A percentile compares a stretch with the other conserved stretches of the same genome.
Evolutionary conservation across 1,140 invertebrate species (phyloP).

Genomic region (Musca domestica): DNA sequence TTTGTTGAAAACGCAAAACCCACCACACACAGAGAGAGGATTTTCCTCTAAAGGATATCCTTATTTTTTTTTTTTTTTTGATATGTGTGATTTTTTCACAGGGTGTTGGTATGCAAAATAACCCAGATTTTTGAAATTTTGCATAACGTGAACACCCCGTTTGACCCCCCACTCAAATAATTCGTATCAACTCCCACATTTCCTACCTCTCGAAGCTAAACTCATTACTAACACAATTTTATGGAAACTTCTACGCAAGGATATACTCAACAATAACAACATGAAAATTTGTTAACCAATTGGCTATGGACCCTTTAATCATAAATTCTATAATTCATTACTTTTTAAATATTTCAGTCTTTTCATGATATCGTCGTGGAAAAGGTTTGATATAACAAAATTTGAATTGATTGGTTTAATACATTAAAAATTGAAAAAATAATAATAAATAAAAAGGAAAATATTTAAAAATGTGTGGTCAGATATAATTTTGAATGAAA

Average conservation of each 20-base stretch:
- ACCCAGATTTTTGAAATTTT: slow-evolving; percentile 7
- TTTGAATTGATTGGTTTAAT: too few species aligned
- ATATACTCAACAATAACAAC: neutral
- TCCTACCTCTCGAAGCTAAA: neutral
- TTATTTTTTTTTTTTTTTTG: neutral
- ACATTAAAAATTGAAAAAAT: too few species aligned
- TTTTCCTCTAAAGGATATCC: slow-evolving; percentile 4
- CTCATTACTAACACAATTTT: too few species aligned
- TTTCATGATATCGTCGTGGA: too few species aligned
- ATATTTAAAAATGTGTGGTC: too few species aligned
- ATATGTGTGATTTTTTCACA: neutral
- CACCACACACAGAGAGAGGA: neutral
- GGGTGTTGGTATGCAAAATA: slow-evolving; percentile 8
- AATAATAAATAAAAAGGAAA: too few species aligned
- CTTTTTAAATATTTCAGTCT: too few species aligned
- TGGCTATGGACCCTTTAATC: slow-evolving; percentile 2
- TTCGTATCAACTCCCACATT: neutral
- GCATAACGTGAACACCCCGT: neutral
- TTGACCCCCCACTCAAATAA: neutral
- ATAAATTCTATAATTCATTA: too few species aligned
- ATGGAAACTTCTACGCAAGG: neutral
- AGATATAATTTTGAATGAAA: too few species aligned
- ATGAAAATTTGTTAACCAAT: neutral
- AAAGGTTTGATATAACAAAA: too few species aligned
- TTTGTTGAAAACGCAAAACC: neutral